A percentile compares a stretch with the other conserved stretches of the same genome.
phyloP scores from a whole-genome alignment of 2,797 vertebrate genomes.

The Champsocephalus esox region DNA sequence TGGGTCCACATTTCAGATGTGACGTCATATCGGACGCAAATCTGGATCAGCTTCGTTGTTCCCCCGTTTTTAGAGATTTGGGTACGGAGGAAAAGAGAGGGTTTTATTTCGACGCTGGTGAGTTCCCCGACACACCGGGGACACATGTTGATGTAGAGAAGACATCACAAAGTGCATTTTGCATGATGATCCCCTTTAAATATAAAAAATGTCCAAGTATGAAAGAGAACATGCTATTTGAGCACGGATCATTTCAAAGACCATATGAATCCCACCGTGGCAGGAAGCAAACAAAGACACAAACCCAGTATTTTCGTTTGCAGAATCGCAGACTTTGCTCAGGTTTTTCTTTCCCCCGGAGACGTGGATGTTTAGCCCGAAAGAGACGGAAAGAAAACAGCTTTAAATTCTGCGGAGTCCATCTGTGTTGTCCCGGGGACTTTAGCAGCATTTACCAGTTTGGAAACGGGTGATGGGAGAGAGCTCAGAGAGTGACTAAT shows the following conservation, averaged over 20 bases:
- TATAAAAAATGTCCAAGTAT: neutral
- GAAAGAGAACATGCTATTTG: constrained; percentile 20
- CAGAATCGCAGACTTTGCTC: constrained; percentile 16
- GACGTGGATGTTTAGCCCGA: constrained; percentile 32
- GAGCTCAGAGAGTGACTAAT: constrained; percentile 22
- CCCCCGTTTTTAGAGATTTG: too few relatives aligned
- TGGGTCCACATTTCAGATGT: too few relatives aligned
- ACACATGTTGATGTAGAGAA: too few relatives aligned
- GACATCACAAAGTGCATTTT: too few relatives aligned
- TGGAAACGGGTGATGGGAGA: constrained; percentile 31
- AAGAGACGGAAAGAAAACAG: constrained; percentile 41
- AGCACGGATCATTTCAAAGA: constrained; percentile 25
- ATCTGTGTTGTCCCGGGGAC: constrained; percentile 35
- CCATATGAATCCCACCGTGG: constrained; percentile 23
- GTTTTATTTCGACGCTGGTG: too few relatives aligned
- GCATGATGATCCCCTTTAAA: too few relatives aligned
- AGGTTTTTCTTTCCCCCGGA: constrained; percentile 22
- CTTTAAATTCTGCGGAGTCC: constrained; percentile 1
- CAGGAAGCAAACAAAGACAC: constrained; percentile 38
- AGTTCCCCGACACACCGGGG: too few relatives aligned
- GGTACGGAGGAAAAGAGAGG: too few relatives aligned
- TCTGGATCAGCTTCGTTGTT: too few relatives aligned
- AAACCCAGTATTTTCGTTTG: constrained; percentile 29
- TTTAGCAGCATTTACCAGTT: constrained; percentile 35
- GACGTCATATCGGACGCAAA: too few relatives aligned